Percentiles rank a stretch among this genome's conserved stretches.
Conservation (phyloP, 2,888 invertebrate species). For the Andricus curvator region DNA sequence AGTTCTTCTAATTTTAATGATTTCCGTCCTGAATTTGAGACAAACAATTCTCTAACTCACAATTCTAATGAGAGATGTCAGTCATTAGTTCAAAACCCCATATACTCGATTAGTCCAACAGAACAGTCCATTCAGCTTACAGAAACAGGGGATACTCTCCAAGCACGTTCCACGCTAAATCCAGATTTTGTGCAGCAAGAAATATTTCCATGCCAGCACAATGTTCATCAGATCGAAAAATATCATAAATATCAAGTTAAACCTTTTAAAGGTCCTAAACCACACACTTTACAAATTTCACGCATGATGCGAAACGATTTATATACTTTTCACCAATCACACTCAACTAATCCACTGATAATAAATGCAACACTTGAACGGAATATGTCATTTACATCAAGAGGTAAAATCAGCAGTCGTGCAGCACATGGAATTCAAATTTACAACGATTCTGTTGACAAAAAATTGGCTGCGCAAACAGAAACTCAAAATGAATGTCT, state of each 20-base stretch:
- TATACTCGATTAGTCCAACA: not conserved
- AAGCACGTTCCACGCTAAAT: not conserved
- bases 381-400: constrained; percentile 64
- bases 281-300: constrained; percentile 67
- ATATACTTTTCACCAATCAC: constrained; percentile 59
- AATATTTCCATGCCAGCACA: constrained; percentile 19
- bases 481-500: constrained; percentile 68
- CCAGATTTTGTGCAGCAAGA: not conserved
- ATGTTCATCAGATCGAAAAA: constrained; percentile 46
- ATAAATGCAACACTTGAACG: constrained; percentile 62
- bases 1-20: not conserved
- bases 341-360: constrained; percentile 56
- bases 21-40: not conserved
- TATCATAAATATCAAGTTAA: constrained; percentile 71
- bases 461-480: constrained; percentile 69
- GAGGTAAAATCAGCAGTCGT: constrained; percentile 55
- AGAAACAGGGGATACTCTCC: not conserved
- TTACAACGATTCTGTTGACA: constrained; percentile 58
- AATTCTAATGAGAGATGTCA: not conserved
- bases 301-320: constrained; percentile 64
- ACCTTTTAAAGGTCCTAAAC: constrained; percentile 74
- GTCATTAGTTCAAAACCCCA: not conserved
- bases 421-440: constrained; percentile 53
- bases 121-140: not conserved
- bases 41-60: not conserved